Base-by-base conservation (phyloP, 1,140 invertebrate species). In the Pantala flavescens region DNA sequence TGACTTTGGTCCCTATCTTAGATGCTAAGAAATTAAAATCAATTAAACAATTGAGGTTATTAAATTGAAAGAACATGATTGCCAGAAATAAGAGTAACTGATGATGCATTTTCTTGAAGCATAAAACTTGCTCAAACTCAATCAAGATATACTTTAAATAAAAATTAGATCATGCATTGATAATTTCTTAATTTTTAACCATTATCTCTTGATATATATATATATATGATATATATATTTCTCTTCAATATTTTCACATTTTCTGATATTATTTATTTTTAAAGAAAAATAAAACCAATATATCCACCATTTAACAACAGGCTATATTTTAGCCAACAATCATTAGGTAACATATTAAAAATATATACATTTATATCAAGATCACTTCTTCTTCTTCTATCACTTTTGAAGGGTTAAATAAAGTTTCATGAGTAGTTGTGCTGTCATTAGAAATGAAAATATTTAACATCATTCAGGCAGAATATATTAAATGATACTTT, bases 371-470 rank as follows among this genome's bases (percentile, higher is more conserved):
- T 63, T 19, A 63, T 63, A 19, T 63, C n/a, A 63, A 7, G 49
- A 63, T 63, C 49, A 63, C 49, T 63, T 63, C 49, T 21, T 63
- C 43, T 49, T 49, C 49, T 36, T 36, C 49, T 63, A 63, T 63
- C 49, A 63, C 49, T 63, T 63, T 21, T 63, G 49, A 21, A 63
- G 49, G 49, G 14, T 16, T 36, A 36, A 36, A 63, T 14, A 21
- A 63, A 63, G n/a, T 19, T 63, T 16, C 49, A 5, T 63, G 12
- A 19, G 49, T 21, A 19, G 49, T 63, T 63, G 49, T 63, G 49
- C 49, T 63, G 49, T 21, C 12, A 63, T 63, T 21, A 63, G n/a
- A 63, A 36, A 36, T 36, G 2, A 36, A 36, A 36, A 9, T 36
- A 36, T 36, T 36, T 36, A 36, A 36, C 28, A 36, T 36, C 28